Conservation (phyloP, 2,113 vertebrate species). For the Lasiurus borealis region DNA sequence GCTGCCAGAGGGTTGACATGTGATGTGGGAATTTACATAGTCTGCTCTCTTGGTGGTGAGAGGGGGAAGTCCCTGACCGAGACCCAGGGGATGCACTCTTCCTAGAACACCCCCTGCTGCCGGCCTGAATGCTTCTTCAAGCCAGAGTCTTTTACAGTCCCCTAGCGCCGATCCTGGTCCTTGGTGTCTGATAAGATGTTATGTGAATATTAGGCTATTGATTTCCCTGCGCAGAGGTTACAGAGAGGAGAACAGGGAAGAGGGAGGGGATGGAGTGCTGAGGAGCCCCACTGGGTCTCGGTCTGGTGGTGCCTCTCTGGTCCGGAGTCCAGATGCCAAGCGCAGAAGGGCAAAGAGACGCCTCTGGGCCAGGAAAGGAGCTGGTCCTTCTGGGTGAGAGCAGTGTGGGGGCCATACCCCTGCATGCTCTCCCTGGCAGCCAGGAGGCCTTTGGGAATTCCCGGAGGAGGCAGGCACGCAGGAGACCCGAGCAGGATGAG, state of each 20-base stretch:
- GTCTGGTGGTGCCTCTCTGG: not conserved
- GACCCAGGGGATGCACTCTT: not conserved
- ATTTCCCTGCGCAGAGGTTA: not conserved
- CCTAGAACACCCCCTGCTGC: not conserved
- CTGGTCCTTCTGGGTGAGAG: fast-evolving
- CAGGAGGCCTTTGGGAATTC: not conserved
- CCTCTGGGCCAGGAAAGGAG: not conserved
- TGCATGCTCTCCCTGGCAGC: not conserved
- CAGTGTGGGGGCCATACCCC: not conserved
- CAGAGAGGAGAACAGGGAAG: not conserved
- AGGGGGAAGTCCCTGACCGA: not conserved
- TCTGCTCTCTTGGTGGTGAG: not conserved
- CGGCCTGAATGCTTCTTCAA: not conserved
- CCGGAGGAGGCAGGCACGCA: not conserved
- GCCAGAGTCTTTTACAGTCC: not conserved
- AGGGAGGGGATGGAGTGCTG: not conserved
- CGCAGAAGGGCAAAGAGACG: not conserved
- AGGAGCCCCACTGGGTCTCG: not conserved
- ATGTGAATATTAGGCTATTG: not conserved
- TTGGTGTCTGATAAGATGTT: not conserved
- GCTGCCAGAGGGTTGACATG: not conserved
- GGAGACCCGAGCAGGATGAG: not conserved
- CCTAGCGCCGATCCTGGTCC: not conserved
- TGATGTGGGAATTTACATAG: no score
- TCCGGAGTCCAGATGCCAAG: not conserved